Evolutionary conservation across 2,797 vertebrate genomes (phyloP).

Genomic region (Falco cherrug): DNA sequence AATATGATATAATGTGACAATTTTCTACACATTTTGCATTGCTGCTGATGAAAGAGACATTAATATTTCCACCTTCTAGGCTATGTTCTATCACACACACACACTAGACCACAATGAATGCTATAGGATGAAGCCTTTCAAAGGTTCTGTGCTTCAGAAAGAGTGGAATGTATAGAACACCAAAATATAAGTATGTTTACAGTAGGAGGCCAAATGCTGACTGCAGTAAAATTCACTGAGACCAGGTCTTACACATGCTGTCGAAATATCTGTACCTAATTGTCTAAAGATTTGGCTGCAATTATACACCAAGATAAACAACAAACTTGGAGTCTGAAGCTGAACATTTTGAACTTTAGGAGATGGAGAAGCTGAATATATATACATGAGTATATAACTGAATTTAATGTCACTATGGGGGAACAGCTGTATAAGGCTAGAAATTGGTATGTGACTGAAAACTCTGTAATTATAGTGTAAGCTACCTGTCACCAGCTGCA

Average conservation of each 20-base stretch:
- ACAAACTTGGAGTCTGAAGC: background rate
- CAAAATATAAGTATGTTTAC: background rate
- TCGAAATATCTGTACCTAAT: background rate
- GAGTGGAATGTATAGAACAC: background rate
- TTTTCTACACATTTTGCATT: background rate
- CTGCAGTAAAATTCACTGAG: background rate
- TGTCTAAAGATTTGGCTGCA: background rate
- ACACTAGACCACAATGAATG: accelerated
- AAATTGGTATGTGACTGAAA: background rate
- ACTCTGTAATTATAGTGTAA: accelerated
- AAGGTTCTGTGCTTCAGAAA: background rate
- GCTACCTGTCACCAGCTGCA: background rate
- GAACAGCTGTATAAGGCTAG: background rate
- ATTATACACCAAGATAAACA: background rate
- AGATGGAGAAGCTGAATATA: background rate
- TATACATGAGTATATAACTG: background rate
- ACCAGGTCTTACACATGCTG: background rate
- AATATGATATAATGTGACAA: background rate
- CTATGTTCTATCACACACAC: background rate
- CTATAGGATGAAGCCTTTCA: background rate
- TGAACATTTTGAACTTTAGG: background rate
- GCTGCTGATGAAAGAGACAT: background rate
- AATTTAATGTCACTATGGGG: background rate
- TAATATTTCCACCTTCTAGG: background rate
- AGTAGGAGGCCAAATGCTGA: background rate